phyloP scores from a whole-genome alignment of 2,113 vertebrate species.

The Callipepla squamata region DNA sequence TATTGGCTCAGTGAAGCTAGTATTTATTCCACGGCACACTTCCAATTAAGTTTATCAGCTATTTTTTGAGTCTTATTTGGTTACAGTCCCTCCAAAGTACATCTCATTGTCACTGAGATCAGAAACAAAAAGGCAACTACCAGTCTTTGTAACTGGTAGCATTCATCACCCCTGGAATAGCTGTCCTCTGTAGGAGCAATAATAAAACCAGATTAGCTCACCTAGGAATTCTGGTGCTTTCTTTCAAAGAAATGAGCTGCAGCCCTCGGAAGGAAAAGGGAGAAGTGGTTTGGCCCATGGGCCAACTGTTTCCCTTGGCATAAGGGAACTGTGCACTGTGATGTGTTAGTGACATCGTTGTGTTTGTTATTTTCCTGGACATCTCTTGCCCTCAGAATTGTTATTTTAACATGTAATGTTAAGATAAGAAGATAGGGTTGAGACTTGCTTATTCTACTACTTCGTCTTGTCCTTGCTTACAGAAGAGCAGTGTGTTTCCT shows the following conservation, averaged over 20 bases:
- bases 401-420: neutral
- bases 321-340: neutral
- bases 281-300: neutral
- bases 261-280: neutral
- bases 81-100: conserved; percentile 23
- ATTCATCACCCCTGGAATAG: neutral
- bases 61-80: neutral
- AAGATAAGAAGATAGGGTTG: neutral
- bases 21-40: conserved; percentile 26
- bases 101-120: conserved; percentile 36
- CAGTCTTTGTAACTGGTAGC: neutral
- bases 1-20: neutral
- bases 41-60: conserved; percentile 27
- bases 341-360: neutral
- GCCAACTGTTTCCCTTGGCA: neutral
- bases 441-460: fast-evolving
- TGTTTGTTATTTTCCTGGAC: neutral
- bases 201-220: conserved; percentile 3
- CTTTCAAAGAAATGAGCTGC: neutral
- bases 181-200: neutral
- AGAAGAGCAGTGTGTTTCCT: neutral
- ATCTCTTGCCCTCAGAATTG: neutral
- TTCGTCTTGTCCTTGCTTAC: neutral
- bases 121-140: neutral
- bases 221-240: neutral